Conservation (phyloP, 2,797 vertebrate species). For the Vespertilio murinus region DNA sequence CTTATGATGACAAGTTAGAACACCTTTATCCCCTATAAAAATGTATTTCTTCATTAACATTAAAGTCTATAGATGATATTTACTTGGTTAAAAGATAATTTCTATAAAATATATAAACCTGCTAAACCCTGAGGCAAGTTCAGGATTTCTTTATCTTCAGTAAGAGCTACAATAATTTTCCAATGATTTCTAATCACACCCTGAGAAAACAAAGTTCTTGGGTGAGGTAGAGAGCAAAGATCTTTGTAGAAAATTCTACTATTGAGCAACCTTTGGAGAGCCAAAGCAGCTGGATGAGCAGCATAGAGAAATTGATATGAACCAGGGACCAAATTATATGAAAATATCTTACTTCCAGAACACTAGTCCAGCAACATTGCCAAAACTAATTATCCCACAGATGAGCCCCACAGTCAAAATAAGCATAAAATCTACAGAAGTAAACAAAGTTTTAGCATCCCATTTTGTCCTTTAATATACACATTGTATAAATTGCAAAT, state of each 20-base stretch:
- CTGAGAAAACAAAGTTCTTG: slow-evolving; percentile 63
- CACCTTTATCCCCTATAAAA: slow-evolving; percentile 17
- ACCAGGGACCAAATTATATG: slow-evolving; percentile 54
- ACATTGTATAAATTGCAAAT: neutral
- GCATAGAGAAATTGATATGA: slow-evolving; percentile 52
- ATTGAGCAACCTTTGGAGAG: slow-evolving; percentile 56
- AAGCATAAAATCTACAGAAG: slow-evolving; percentile 29
- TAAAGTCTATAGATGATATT: slow-evolving; percentile 45
- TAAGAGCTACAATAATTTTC: slow-evolving; percentile 71
- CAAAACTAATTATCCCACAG: slow-evolving; percentile 59
- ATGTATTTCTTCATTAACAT: slow-evolving; percentile 50
- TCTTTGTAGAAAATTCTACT: slow-evolving; percentile 60
- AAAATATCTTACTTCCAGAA: slow-evolving; percentile 58
- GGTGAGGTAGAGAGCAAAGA: slow-evolving; percentile 55
- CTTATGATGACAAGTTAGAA: slow-evolving; percentile 27
- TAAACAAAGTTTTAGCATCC: neutral
- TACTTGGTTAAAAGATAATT: slow-evolving; percentile 51
- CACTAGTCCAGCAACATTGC: slow-evolving; percentile 51
- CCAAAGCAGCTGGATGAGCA: slow-evolving; percentile 65
- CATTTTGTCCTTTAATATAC: slow-evolving; percentile 30
- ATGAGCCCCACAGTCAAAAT: neutral
- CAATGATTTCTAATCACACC: slow-evolving; percentile 68
- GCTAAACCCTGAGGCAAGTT: slow-evolving; percentile 34
- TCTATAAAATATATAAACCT: slow-evolving; percentile 50
- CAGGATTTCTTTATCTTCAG: slow-evolving; percentile 67